phyloP scores from a whole-genome alignment of 2,888 invertebrate genomes.

The Lithosia quadra region DNA sequence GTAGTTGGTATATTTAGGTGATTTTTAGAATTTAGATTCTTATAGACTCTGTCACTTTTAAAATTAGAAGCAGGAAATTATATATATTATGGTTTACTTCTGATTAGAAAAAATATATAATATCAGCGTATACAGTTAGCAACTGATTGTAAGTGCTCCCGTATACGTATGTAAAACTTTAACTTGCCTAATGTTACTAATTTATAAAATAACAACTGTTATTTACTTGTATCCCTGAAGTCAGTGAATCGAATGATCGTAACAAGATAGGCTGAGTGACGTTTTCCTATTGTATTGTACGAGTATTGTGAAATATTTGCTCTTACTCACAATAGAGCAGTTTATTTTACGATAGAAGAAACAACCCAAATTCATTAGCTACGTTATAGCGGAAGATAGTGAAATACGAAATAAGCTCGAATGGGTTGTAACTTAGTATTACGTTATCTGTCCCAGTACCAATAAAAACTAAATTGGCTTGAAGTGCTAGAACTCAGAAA shows the following conservation, averaged over 20 bases:
- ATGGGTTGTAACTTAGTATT: conserved; percentile 9
- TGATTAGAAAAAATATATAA: too few relatives aligned
- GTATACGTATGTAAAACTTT: background rate
- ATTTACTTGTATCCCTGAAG: conserved; percentile 1
- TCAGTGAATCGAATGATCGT: background rate
- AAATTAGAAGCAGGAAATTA: too few relatives aligned
- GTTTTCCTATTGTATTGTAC: too few relatives aligned
- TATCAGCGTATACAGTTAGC: too few relatives aligned
- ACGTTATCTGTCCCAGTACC: background rate
- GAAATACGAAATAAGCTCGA: background rate
- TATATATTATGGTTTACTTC: too few relatives aligned
- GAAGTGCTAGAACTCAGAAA: background rate
- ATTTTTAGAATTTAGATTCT: too few relatives aligned
- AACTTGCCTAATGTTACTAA: background rate
- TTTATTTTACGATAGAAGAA: background rate
- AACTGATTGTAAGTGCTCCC: too few relatives aligned
- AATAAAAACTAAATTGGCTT: background rate
- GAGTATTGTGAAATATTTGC: background rate
- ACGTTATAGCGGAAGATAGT: conserved; percentile 5
- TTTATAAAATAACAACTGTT: background rate
- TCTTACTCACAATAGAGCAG: background rate
- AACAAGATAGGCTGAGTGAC: background rate
- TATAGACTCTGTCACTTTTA: too few relatives aligned
- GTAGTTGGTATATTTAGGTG: too few relatives aligned
- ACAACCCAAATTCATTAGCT: conserved; percentile 9